phyloP scores from a whole-genome alignment of 2,888 invertebrate genomes.

The Iphiclides podalirius region DNA sequence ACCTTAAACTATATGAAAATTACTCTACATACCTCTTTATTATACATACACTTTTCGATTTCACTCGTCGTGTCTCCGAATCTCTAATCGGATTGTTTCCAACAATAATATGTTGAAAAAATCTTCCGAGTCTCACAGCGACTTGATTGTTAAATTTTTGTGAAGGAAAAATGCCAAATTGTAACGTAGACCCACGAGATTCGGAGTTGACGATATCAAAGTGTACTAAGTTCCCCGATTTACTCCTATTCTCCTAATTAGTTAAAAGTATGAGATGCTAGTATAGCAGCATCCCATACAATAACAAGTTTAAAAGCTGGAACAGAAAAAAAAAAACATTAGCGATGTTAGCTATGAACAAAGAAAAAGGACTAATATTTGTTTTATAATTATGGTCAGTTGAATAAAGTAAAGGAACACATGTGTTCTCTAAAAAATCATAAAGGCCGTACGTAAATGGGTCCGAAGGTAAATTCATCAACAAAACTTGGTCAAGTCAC shows the following conservation, averaged over 20 bases:
- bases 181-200: neutral
- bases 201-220: neutral
- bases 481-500: conserved; percentile 20
- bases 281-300: neutral
- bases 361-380: conserved; percentile 5
- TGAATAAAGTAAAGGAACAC: conserved; percentile 13
- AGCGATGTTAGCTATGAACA: conserved; percentile 3
- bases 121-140: too few relatives aligned
- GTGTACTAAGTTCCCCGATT: conserved; percentile 3
- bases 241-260: neutral
- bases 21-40: conserved; percentile 17
- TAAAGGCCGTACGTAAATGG: conserved; percentile 9
- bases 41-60: neutral
- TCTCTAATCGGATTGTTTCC: too few relatives aligned
- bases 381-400: neutral
- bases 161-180: too few relatives aligned
- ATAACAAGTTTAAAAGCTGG: conserved; percentile 6
- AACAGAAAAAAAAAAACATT: conserved; percentile 15
- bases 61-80: too few relatives aligned
- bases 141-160: too few relatives aligned
- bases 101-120: too few relatives aligned
- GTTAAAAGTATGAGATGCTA: neutral
- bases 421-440: conserved; percentile 13
- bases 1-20: conserved; percentile 4
- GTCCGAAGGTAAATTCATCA: conserved; percentile 16